These are phyloP conservation scores for Zaprionus africanus DNA, from an alignment of 1,140 invertebrate genomes.

Conservation along the genomic window DNA sequence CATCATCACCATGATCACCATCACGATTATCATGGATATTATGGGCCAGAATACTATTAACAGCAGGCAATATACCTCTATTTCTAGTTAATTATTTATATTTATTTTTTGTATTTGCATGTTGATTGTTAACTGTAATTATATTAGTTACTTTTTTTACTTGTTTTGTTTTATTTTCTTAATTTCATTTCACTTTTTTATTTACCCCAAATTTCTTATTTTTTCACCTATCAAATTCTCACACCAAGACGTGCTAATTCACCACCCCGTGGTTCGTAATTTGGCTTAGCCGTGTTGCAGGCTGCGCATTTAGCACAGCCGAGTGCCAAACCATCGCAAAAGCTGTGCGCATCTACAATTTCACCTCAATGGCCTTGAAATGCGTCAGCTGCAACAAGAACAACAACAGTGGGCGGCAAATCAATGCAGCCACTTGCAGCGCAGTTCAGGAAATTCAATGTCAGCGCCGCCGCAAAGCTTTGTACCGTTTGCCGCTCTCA, in stretches of 20 bases:
- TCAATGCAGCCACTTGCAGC: conserved; percentile 62
- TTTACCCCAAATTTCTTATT: too few relatives aligned
- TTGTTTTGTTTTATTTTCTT: background rate
- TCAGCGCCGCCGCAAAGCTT: conserved; percentile 61
- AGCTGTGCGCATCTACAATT: conserved; percentile 26
- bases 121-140: background rate
- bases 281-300: background rate
- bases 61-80: background rate
- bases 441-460: conserved; percentile 61
- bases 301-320: background rate
- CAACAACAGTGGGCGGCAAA: conserved; percentile 34
- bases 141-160: background rate
- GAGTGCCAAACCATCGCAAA: conserved; percentile 4
- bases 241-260: background rate
- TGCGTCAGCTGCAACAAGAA: conserved; percentile 27
- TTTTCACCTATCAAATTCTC: background rate
- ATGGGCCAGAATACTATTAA: conserved; percentile 28
- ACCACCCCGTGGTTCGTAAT: background rate
- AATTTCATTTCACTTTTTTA: background rate
- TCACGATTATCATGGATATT: conserved; percentile 26
- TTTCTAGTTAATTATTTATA: background rate
- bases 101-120: background rate
- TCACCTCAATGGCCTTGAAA: conserved; percentile 54
- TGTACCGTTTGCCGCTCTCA: conserved; percentile 31
- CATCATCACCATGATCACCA: conserved; percentile 26